Evolutionary conservation across 1,140 invertebrate genomes (phyloP), one percentile per base, ranked within the genome.

Genomic region (Diabrotica virgifera): DNA sequence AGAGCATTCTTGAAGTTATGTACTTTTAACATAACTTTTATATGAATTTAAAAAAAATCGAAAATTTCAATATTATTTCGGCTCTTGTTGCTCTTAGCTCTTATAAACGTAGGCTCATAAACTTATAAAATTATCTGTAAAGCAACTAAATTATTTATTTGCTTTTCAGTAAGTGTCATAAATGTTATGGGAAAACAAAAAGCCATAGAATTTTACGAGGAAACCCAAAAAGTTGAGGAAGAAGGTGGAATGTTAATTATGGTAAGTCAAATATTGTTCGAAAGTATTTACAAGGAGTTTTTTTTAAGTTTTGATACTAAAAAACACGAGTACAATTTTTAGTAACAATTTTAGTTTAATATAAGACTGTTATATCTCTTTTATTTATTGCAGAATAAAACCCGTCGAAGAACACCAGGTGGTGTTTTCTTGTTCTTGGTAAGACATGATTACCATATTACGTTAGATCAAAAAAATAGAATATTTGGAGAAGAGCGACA

Each of bases 161-260:
- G 24, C 75, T 65, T 82, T 83, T 58, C 77, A 93, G 92, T 82
- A 68, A 84, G 86, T 72, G 85, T 92, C 66, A 86, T 94, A 13
- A 80, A 88, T 76, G 82, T 86, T 37, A 73, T 91, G 62, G 92
- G 92, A 36, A 87, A 86, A 72, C 82, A 87, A 68, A 87, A 90
- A 76, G 86, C 90, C 6, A 84, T 94, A 59, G 83, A 90, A 70
- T 80, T 94, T 62, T 91, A 89, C 68, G 85, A 88, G 73, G 85
- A 91, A 80, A 93, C 91, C 46, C 89, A 90, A 77, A 84, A 86
- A 75, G 86, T 93, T 63, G 92, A 94, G 82, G 86, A 86, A 65
- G 84, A 87, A 74, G 92, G 92, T 52, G 93, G 92, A 35, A 89
- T 95, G 87, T 82, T 93, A 75, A 89, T 92, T 62, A 86, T 88